Evolutionary conservation across 2,113 vertebrate species (phyloP), one percentile per base, ranked within the genome.

Genomic region (Cranoglanis bouderius): DNA sequence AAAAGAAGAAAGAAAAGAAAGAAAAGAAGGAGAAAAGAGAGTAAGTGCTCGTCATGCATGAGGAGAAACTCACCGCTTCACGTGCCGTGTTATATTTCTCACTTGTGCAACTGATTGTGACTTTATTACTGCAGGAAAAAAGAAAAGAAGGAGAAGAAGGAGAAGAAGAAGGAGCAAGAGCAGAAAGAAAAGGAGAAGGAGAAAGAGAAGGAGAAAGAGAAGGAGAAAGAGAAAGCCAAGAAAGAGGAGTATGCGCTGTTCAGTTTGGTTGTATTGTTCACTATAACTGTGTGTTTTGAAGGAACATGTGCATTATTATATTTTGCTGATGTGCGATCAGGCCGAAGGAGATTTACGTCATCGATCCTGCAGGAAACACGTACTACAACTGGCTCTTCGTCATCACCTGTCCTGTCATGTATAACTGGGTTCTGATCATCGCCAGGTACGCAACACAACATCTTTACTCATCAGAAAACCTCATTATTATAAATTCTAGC

Each of bases 361-460:
- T 99, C 35, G 97, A 99, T 85, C 98, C 98, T 26, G 95, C 98
- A 0, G 96, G 97, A 80, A 98, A 98, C 92, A 93, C 40, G 0
- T 99, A 99, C 93, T 99, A 99, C 93, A 94, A 98, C 90, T 99
- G 98, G 98, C 94, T 99, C 51, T 93, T 96, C 19, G 90, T 98
- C 63, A 98, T 99, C 93, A 97, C 97, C 84, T 99, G 91, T 80
- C 98, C 98, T 19, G 98, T 99, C 82, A 98, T 99, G 98, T 99
- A 99, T 94, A 99, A 99, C 95, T 99, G 98, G 98, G 97, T 97
- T 43, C 94, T 99, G 94, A 94, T 99, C 89, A 98, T 99, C 40
- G 98, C 97, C 91, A 97, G 98, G 98, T 99, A 92, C 92, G 21
- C 24, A 53, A 49, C 55, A 10, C 14, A n/a, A n/a, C n/a, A 8